These are phyloP conservation scores for Orestias chungarensis DNA, from an alignment of 2,797 vertebrate genomes.

Conservation along the genomic window DNA sequence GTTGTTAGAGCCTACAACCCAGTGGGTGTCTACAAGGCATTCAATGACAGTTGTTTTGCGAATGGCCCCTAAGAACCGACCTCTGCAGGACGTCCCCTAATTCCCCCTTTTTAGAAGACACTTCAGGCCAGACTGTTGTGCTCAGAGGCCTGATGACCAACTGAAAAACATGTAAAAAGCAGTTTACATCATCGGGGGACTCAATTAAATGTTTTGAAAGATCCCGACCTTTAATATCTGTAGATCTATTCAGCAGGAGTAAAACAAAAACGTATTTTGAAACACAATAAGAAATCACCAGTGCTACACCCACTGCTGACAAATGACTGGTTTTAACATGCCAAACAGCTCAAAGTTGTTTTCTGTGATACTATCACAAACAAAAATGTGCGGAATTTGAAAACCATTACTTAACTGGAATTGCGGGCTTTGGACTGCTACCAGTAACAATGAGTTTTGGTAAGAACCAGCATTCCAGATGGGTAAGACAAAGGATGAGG, in stretches of 20 bases:
- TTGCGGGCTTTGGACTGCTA: no score
- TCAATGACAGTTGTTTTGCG: constrained; percentile 6
- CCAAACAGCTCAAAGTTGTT: neutral
- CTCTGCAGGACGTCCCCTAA: neutral
- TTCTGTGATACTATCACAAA: neutral
- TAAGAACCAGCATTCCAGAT: neutral
- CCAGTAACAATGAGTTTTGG: neutral
- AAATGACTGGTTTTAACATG: neutral
- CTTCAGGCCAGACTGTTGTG: no score
- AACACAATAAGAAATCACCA: neutral
- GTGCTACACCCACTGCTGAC: no score
- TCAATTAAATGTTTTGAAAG: neutral
- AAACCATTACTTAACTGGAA: neutral
- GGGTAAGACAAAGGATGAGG: neutral
- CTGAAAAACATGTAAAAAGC: no score
- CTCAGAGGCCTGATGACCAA: no score
- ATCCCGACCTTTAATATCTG: neutral
- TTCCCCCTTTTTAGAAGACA: neutral
- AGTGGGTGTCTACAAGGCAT: constrained; percentile 7
- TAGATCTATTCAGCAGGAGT: neutral
- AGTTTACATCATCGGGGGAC: no score
- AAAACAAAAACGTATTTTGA: neutral
- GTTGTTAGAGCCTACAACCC: constrained; percentile 20
- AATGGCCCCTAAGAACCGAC: neutral
- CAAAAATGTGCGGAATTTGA: neutral